Evolutionary conservation across 2,113 vertebrate species (phyloP), one percentile per base, ranked within the genome.

Genomic region (Smithornis capensis): DNA sequence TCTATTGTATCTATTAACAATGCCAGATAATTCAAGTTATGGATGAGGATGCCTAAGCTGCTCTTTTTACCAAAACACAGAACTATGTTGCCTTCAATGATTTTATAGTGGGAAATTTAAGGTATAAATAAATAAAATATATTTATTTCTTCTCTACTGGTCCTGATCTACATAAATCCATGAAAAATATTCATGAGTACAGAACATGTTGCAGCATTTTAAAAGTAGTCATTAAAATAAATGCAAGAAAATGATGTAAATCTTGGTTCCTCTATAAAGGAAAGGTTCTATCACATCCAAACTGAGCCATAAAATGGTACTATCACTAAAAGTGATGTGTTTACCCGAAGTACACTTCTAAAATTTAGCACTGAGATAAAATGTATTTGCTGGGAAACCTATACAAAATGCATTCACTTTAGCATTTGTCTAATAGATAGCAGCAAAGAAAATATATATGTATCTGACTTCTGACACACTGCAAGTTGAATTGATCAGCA

Each of bases 201-300:
- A 93, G 55, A 92, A 71, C 8, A 73, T 21, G 29, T 42, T 69
- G 49, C 31, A 74, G 25, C 29, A 74, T 80, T 90, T 95, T 28
- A 45, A 92, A 89, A 78, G 56, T 7, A 49, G 28, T 24, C 31
- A 62, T 65, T 89, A 81, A 92, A 93, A 94, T 94, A 90, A 91
- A 76, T 74, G 57, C 37, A 92, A 83, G 52, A 82, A 83, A 90
- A 80, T 77, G 12, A 17, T 91, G 28, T 83, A 95, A 89, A 87
- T 91, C 38, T 65, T 25, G 5, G 9, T 53, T 91, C 16, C 18
- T 86, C 57, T 56, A 52, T 42, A 28, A 95, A 95, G 84, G 11
- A 9, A 76, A 45, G 22, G n/a, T 65, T 67, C 44, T 73, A 11
- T 47, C 37, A 42, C 45, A 75, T 76, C 57, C 71, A 76, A 65